Percentiles rank a stretch among this genome's conserved stretches.
Conservation (phyloP, 2,888 invertebrate species). For the Temnothorax ravouxi region DNA sequence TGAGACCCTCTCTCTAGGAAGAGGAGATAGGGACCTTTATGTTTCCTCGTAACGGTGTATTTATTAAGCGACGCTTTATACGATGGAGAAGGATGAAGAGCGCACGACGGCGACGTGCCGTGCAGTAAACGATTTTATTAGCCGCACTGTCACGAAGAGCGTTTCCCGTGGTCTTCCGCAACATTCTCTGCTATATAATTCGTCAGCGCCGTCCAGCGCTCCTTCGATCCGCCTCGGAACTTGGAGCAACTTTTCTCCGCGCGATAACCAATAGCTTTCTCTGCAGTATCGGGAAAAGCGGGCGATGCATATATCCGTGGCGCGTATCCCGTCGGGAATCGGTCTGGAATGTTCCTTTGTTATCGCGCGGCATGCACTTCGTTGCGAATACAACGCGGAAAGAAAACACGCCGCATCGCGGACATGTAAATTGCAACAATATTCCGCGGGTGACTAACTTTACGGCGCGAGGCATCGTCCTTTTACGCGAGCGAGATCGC, state of each 20-base stretch:
- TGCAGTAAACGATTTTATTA: slow-evolving; percentile 1
- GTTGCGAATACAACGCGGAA: not conserved
- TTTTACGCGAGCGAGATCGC: slow-evolving; percentile 18
- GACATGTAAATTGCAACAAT: slow-evolving; percentile 29
- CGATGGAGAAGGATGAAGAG: slow-evolving; percentile 11
- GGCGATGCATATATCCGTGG: slow-evolving; percentile 18
- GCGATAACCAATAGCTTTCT: slow-evolving; percentile 25
- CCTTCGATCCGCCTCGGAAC: not conserved
- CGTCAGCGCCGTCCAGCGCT: not conserved
- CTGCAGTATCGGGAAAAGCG: not conserved
- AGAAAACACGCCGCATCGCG: slow-evolving; percentile 3
- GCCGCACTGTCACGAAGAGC: not conserved
- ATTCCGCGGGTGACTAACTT: slow-evolving; percentile 19
- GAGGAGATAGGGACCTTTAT: slow-evolving; percentile 60
- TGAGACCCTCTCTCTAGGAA: slow-evolving; percentile 35
- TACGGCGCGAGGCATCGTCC: not conserved
- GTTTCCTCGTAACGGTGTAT: slow-evolving; percentile 68
- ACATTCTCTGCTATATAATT: slow-evolving; percentile 14
- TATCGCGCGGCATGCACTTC: slow-evolving; percentile 8
- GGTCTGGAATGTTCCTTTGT: slow-evolving; percentile 24
- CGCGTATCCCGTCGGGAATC: slow-evolving; percentile 6
- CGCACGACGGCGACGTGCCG: not conserved
- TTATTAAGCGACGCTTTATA: slow-evolving; percentile 60
- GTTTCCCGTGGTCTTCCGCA: not conserved
- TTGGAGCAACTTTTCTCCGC: slow-evolving; percentile 1